Evolutionary conservation across 2,888 invertebrate genomes (phyloP).

Genomic region (Drepana falcataria): DNA sequence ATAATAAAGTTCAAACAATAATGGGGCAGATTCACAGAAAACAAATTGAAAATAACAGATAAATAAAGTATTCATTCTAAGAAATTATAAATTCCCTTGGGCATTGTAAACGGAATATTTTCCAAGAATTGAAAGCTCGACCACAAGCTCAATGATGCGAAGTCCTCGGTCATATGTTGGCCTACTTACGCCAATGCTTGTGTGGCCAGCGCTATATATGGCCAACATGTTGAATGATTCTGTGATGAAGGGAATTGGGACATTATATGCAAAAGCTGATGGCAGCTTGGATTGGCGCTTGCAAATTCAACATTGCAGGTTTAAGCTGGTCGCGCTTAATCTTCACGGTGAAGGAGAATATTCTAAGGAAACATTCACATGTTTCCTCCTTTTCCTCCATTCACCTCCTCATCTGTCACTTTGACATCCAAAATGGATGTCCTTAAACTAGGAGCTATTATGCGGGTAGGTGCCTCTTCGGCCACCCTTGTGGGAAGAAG

Average conservation of each 20-base stretch:
- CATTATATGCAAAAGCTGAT: not conserved
- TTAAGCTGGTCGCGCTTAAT: too few relatives aligned
- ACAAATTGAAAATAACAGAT: not conserved
- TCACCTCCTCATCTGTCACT: too few relatives aligned
- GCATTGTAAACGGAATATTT: conserved; percentile 18
- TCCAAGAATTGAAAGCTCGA: conserved; percentile 23
- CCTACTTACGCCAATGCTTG: conserved; percentile 27
- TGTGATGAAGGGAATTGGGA: conserved; percentile 1
- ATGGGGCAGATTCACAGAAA: not conserved
- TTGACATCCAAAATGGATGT: too few relatives aligned
- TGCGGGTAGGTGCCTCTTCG: too few relatives aligned
- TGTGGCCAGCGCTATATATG: conserved; percentile 23
- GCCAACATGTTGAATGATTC: conserved; percentile 24
- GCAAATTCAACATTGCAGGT: too few relatives aligned
- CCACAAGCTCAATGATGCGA: conserved; percentile 17
- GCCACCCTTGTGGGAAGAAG: too few relatives aligned
- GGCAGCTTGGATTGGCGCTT: too few relatives aligned
- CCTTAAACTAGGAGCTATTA: too few relatives aligned
- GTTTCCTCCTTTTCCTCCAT: too few relatives aligned
- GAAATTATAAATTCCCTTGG: not conserved
- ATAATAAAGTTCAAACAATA: not conserved
- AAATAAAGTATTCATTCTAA: not conserved
- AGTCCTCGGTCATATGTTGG: conserved; percentile 13
- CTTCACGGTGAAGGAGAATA: too few relatives aligned
- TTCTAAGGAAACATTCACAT: too few relatives aligned